Percentiles rank a stretch among this genome's conserved stretches.
Evolutionary conservation across 2,888 invertebrate genomes (phyloP).

Genomic region (Pocota personata): DNA sequence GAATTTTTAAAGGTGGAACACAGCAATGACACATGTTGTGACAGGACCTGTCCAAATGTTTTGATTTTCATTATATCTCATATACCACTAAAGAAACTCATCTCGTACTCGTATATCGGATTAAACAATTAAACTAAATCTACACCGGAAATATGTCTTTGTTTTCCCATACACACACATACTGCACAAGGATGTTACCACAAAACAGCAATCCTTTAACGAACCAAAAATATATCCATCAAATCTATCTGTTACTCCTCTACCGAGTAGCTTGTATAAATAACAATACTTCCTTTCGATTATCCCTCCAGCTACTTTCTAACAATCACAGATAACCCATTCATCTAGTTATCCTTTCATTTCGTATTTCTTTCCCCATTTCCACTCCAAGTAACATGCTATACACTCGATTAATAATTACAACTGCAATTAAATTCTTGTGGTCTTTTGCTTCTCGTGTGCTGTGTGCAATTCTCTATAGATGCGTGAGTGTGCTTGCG

Average conservation of each 20-base stretch:
- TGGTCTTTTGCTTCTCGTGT: slow-evolving; percentile 36
- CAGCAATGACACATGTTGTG: slow-evolving; percentile 53
- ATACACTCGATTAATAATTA: slow-evolving; percentile 69
- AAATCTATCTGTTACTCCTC: background rate
- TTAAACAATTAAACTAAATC: slow-evolving; percentile 51
- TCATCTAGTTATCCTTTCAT: slow-evolving; percentile 51
- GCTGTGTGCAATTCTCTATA: slow-evolving; percentile 25
- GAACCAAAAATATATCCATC: slow-evolving; percentile 40
- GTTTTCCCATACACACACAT: slow-evolving; percentile 1
- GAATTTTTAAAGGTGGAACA: background rate
- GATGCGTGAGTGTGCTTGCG: background rate
- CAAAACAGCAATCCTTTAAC: slow-evolving; percentile 44
- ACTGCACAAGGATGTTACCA: slow-evolving; percentile 1
- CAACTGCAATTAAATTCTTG: slow-evolving; percentile 71
- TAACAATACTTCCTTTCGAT: slow-evolving; percentile 51
- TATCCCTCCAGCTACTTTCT: slow-evolving; percentile 55
- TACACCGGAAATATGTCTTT: slow-evolving; percentile 54
- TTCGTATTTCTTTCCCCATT: background rate
- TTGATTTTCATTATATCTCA: slow-evolving; percentile 45
- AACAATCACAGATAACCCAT: slow-evolving; percentile 67
- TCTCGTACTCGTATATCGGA: slow-evolving; percentile 11
- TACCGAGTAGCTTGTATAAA: slow-evolving; percentile 10
- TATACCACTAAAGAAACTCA: background rate
- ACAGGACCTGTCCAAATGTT: slow-evolving; percentile 63
- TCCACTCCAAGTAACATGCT: slow-evolving; percentile 6